Percentiles rank a stretch among this genome's conserved stretches.
Conservation (phyloP, 2,888 invertebrate genomes). For the Ecdyonurus torrentis region DNA sequence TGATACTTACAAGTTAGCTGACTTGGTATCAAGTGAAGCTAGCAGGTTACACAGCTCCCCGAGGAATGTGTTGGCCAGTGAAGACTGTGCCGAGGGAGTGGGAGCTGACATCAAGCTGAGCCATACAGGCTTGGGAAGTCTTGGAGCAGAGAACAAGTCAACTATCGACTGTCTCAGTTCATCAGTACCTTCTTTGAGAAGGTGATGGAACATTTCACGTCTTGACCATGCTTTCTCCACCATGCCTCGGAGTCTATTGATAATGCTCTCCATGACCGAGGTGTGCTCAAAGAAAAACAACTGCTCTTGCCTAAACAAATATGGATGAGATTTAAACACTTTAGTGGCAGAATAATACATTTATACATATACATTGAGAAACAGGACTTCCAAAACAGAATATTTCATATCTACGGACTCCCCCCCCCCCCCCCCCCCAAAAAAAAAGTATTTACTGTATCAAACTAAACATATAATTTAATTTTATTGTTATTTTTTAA, state of each 20-base stretch:
- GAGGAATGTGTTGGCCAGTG: conserved; percentile 12
- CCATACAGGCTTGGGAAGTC: conserved; percentile 49
- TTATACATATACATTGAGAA: neutral
- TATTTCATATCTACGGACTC: neutral
- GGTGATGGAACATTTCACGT: conserved; percentile 27
- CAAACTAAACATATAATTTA: too few species aligned
- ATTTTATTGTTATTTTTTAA: too few species aligned
- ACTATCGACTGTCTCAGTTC: conserved; percentile 32
- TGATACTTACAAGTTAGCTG: conserved; percentile 84
- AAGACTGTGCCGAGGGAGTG: conserved; percentile 9
- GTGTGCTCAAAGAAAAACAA: conserved; percentile 66
- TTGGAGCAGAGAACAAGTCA: conserved; percentile 49
- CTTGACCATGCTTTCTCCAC: conserved; percentile 45
- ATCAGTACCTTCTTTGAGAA: conserved; percentile 34
- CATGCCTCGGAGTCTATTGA: conserved; percentile 49
- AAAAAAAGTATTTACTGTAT: too few species aligned
- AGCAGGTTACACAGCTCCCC: conserved; percentile 42
- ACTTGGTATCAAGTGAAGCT: conserved; percentile 60
- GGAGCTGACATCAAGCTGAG: conserved; percentile 30
- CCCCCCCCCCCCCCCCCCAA: neutral
- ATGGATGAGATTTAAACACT: neutral
- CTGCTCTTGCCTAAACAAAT: conserved; percentile 41
- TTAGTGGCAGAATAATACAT: neutral
- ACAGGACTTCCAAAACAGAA: neutral
- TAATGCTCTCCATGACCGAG: conserved; percentile 50